Evolutionary conservation across 53 echinoderm and acorn worm species (phyloP), one percentile per base, ranked within the genome.

Genomic region (Crossaster papposus): DNA sequence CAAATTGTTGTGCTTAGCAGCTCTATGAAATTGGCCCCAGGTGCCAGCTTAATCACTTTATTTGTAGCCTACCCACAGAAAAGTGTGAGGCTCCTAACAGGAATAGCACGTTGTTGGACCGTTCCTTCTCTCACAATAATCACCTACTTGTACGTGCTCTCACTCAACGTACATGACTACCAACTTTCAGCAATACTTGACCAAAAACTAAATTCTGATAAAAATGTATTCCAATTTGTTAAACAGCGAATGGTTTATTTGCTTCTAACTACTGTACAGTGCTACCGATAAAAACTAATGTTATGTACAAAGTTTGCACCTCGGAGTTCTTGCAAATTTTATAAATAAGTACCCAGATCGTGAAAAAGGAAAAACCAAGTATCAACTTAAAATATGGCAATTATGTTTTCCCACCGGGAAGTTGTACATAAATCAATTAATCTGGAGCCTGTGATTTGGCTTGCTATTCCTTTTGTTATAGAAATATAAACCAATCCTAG

Each of bases 231-330:
- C 22, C 80, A 64, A 54, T 11, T 14, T 22, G 54, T 68, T 72
- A 37, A 72, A 51, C 51, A 29, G 8, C 28, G 36, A 54, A 31
- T 72, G 28, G 52, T 84, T 84, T 84, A 84, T 84, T 84, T 36
- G 33, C 84, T 37, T 38, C 71, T 72, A 70, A 3, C 68, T 68
- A 72, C 84, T 84, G 72, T 84, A 84, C 84, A 84, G 2, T 36
- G 36, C 84, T 72, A 51, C 44, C 53, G 52, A 72, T 84, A 50
- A 72, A 68, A 28, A 26, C 26, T 72, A 84, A 26, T 75, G 10
- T 65, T 83, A 53, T 84, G 22, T 84, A 84, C 84, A 84, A 72
- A 52, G 72, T 84, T 72, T 30, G 71, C 52, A 72, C 20, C 68
- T 44, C 30, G 11, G n/a, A 44, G 24, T 50, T 35, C 38, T 22